Evolutionary conservation across 2,888 invertebrate genomes (phyloP).

Genomic region (Drosophila neutralis): DNA sequence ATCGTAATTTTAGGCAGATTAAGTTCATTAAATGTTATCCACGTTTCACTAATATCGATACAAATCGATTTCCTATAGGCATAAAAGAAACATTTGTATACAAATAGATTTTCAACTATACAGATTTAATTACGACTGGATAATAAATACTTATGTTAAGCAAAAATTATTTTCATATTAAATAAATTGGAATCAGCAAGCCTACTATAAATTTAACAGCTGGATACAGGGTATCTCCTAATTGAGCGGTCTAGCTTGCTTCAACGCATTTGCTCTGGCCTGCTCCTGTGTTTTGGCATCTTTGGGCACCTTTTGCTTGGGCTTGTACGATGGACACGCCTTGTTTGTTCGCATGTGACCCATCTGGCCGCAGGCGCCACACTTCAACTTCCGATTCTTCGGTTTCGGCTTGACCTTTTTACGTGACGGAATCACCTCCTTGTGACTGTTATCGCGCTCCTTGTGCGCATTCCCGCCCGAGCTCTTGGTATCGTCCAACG

Average conservation of each 20-base stretch:
- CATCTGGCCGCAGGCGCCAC: conserved; percentile 96
- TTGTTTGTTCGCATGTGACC: conserved; percentile 93
- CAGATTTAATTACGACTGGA: not conserved
- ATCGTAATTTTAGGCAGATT: not conserved
- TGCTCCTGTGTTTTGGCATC: conserved; percentile 94
- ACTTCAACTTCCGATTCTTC: conserved; percentile 93
- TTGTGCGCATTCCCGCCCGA: conserved; percentile 82
- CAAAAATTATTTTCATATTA: not conserved
- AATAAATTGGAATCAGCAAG: not conserved
- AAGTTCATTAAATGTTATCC: not conserved
- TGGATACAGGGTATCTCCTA: not conserved
- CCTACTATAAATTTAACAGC: not conserved
- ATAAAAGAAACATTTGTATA: not conserved
- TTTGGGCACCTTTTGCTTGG: conserved; percentile 92
- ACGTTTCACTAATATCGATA: too few species aligned
- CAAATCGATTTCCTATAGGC: not conserved
- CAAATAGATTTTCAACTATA: not conserved
- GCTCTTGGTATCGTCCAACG: conserved; percentile 84
- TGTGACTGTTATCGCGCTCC: conserved; percentile 82
- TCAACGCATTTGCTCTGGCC: conserved; percentile 90
- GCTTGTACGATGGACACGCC: conserved; percentile 96
- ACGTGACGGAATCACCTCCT: conserved; percentile 88
- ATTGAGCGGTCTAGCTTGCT: not conserved
- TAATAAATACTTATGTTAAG: not conserved
- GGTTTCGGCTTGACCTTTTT: conserved; percentile 94